phyloP scores from a whole-genome alignment of 2,797 vertebrate genomes.

The Psittacula derbiana region DNA sequence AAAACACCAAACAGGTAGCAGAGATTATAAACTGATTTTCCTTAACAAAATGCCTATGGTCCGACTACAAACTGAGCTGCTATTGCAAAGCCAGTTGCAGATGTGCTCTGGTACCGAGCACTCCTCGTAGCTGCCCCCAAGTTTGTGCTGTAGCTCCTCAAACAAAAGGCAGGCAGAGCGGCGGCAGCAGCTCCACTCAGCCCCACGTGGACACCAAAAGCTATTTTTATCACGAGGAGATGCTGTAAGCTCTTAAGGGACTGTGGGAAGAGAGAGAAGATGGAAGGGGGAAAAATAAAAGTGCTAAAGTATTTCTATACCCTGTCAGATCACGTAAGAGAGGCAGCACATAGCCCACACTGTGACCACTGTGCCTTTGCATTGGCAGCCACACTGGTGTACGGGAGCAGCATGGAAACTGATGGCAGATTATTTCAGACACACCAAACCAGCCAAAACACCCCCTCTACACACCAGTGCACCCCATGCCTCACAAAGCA shows the following conservation, averaged over 20 bases:
- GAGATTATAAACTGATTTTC: background rate
- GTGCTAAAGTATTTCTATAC: background rate
- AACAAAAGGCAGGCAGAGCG: background rate
- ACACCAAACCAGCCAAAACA: background rate
- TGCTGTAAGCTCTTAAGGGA: background rate
- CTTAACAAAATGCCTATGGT: background rate
- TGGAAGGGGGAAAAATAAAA: accelerated
- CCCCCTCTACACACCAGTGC: background rate
- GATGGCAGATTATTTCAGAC: background rate
- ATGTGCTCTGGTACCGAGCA: accelerated
- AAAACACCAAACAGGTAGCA: accelerated
- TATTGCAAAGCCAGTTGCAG: accelerated
- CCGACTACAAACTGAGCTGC: accelerated
- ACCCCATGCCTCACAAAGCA: accelerated
- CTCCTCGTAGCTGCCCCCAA: accelerated
- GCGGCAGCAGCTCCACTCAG: accelerated
- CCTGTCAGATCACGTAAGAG: background rate
- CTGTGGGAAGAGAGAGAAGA: background rate
- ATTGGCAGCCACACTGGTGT: background rate
- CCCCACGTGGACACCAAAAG: background rate
- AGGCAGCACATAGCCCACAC: accelerated
- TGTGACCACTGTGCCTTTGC: accelerated
- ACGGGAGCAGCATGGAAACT: background rate
- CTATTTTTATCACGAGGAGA: background rate
- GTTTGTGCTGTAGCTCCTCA: background rate